Evolutionary conservation across 2,113 vertebrate species (phyloP), one percentile per base, ranked within the genome.

Genomic region (Glaucidium brasilianum): DNA sequence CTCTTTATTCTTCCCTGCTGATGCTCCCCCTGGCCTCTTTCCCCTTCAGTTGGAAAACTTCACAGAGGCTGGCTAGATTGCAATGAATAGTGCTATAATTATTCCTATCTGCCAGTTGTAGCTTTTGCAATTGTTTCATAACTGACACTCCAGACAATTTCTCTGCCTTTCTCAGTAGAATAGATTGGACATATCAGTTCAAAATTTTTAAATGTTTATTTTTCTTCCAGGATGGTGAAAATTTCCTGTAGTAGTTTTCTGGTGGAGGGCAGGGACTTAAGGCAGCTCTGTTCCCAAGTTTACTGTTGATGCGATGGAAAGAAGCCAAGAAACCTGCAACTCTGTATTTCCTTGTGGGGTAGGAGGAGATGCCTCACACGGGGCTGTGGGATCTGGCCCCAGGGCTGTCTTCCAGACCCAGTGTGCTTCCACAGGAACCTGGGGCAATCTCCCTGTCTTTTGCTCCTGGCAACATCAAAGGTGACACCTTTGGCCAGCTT

Each of bases 1-100:
- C 55, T 94, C 71, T 94, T 95, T 79, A 91, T 88, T 96, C 59
- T 62, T 84, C 83, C 41, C 71, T 85, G 80, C 30, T 75, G 92
- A 58, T 88, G 30, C 45, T 59, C 49, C 35, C 8, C 25, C 23
- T 66, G 29, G 66, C 80, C 79, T 85, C 41, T 85, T 94, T 79
- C 22, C 35, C 43, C n/a, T 73, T 90, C 49, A 62, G 35, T 82
- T 73, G 47, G 39, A 94, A 96, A 75, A 59, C 13, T 88, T 89
- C 41, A 71, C 29, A 60, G 37, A 92, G 39, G 4, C 19, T 59
- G 52, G 8, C 62, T 71, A 69, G 41, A 75, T 34, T 64, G 39
- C 49, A 66, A 55, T 32, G 53, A 82, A 37, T 19, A 53, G 25
- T 23, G 22, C 50, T 83, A 15, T 75, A 90, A 79, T 90, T 71